These are phyloP conservation scores for Melinaea marsaeus DNA, from an alignment of 2,888 invertebrate species.

Conservation along the genomic window DNA sequence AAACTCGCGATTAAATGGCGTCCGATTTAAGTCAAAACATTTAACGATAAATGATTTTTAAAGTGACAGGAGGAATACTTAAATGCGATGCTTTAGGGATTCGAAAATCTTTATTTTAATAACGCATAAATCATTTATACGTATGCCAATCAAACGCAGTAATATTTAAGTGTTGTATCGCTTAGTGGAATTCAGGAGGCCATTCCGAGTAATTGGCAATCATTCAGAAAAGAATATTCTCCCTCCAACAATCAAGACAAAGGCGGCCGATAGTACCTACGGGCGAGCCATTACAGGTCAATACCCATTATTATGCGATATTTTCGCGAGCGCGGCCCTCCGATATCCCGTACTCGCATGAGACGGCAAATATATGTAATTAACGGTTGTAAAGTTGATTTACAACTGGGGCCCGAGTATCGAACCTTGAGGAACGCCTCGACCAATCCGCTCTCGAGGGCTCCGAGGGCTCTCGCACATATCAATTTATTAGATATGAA, in stretches of 20 bases:
- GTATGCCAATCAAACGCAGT: slow-evolving; percentile 63
- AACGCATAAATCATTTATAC: slow-evolving; percentile 71
- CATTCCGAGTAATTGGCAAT: slow-evolving; percentile 77
- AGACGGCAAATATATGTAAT: slow-evolving; percentile 78
- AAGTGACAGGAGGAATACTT: slow-evolving; percentile 30
- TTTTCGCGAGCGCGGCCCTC: slow-evolving; percentile 75
- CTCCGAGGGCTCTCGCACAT: slow-evolving; percentile 56
- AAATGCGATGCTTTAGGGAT: slow-evolving; percentile 37
- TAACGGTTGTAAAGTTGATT: slow-evolving; percentile 78
- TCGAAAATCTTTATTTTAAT: slow-evolving; percentile 52
- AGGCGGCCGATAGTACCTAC: slow-evolving; percentile 75
- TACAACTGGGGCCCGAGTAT: slow-evolving; percentile 70
- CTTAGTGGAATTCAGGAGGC: slow-evolving; percentile 69
- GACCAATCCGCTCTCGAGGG: slow-evolving; percentile 61
- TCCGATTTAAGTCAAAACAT: slow-evolving; percentile 28
- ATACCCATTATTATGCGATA: slow-evolving; percentile 78
- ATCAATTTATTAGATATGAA: slow-evolving; percentile 78
- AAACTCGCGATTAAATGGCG: slow-evolving; percentile 32
- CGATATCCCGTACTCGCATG: slow-evolving; percentile 73
- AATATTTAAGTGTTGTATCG: slow-evolving; percentile 65
- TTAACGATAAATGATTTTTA: slow-evolving; percentile 20
- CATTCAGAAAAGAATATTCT: slow-evolving; percentile 73
- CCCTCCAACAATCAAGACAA: slow-evolving; percentile 74
- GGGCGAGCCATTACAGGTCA: slow-evolving; percentile 75
- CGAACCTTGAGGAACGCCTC: slow-evolving; percentile 66